These are phyloP conservation scores for Callitettix versicolor DNA, from an alignment of 1,140 invertebrate species.

Conservation along the genomic window DNA sequence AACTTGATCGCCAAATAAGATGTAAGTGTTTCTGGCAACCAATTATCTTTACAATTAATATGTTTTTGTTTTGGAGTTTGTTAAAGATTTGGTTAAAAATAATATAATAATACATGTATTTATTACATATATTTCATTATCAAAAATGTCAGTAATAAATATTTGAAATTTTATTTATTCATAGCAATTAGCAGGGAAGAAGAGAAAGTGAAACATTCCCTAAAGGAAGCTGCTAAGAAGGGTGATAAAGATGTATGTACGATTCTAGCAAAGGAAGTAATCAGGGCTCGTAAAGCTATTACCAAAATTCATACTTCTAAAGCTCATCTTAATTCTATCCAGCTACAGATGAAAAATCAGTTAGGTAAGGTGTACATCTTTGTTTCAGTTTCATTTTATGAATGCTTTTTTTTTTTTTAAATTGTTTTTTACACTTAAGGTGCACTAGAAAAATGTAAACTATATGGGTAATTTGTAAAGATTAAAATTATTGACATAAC, in stretches of 20 bases:
- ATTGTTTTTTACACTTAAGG: no score
- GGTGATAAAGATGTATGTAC: conserved; percentile 89
- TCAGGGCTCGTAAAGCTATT: conserved; percentile 80
- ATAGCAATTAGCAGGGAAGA: conserved; percentile 90
- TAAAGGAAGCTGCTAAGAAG: conserved; percentile 95
- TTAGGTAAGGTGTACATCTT: conserved; percentile 50
- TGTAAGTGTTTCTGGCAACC: conserved; percentile 36
- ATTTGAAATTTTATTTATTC: conserved; percentile 17
- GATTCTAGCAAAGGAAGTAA: conserved; percentile 91
- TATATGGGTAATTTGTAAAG: no score
- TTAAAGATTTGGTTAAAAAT: no score
- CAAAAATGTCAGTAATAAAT: no score
- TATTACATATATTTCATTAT: no score
- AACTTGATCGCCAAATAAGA: conserved; percentile 86
- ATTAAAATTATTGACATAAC: no score
- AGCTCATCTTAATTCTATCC: conserved; percentile 94
- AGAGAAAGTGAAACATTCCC: conserved; percentile 85
- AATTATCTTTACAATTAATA: no score
- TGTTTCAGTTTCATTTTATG: no score
- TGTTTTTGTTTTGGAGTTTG: no score
- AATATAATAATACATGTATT: no score
- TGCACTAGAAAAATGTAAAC: no score
- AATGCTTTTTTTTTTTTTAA: neutral
- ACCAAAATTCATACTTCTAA: conserved; percentile 89
- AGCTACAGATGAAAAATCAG: conserved; percentile 97